Evolutionary conservation across 2,113 vertebrate genomes (phyloP), one percentile per base, ranked within the genome.

Genomic region (Megalops atlanticus): DNA sequence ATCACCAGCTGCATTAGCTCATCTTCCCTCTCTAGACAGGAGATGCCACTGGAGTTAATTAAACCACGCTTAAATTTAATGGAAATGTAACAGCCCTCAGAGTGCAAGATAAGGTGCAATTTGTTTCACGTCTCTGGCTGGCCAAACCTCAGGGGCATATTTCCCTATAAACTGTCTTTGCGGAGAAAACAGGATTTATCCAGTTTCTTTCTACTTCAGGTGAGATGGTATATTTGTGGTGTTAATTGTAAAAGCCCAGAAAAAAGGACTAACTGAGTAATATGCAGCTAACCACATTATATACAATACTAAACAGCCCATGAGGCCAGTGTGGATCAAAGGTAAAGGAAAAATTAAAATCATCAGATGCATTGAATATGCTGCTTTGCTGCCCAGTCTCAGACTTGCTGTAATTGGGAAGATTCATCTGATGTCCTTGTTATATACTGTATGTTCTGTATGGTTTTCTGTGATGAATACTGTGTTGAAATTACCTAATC

Each of bases 21-120:
- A 45, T 77, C 79, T 64, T 77, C 78, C 35, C 6, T 58, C 38
- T 47, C 43, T 71, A 74, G 81, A 81, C 77, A 71, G 78, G 47
- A 70, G 84, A 84, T 82, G 70, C 52, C 80, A 80, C 77, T 36
- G 70, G 83, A 85, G 81, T 82, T 87, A 83, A 85, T 85, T 83
- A 87, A 87, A 82, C 77, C 36, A 8, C 24, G 54, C 69, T 81
- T 40, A 78, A 64, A 64, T 80, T 82, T 72, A 77, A 84, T 84
- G 71, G 77, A 54, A 36, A 64, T 79, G 77, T 72, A 77, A 47
- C 43, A n/a, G 52, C 74, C 74, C 77, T 74, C 39, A 14, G 69
- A 43, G 75, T 72, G 72, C n/a, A 31, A 83, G 81, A 85, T 83
- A 83, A 79, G 81, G 75, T 10, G 70, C 49, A 47, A 68, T 74